A percentile compares a stretch with the other conserved stretches of the same genome.
These are phyloP conservation scores for Homalodisca vitripennis DNA, from an alignment of 1,140 invertebrate species.

Conservation along the genomic window DNA sequence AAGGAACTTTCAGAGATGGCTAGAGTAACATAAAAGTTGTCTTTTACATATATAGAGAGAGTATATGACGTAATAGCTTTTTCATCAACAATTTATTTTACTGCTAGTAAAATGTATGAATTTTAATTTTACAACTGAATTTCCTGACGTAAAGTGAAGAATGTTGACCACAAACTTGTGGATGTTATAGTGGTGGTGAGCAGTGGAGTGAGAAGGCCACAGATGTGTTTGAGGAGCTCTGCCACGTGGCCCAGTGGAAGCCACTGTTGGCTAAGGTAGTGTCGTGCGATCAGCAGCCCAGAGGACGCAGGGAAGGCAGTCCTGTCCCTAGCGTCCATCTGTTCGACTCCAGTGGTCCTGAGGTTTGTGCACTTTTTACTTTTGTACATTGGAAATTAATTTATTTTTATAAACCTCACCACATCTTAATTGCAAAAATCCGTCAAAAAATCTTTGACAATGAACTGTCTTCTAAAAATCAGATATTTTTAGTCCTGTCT, in stretches of 20 bases:
- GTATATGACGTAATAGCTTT: too few relatives aligned
- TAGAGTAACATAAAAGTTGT: too few relatives aligned
- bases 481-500: too few relatives aligned
- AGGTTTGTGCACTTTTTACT: conserved; percentile 29
- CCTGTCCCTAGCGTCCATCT: conserved; percentile 44
- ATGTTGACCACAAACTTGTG: background rate
- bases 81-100: too few relatives aligned
- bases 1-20: too few relatives aligned
- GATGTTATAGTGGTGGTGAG: conserved; percentile 42
- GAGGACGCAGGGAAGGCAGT: conserved; percentile 34
- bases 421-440: background rate
- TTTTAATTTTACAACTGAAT: too few relatives aligned
- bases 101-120: too few relatives aligned
- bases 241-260: conserved; percentile 65
- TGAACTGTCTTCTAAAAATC: too few relatives aligned
- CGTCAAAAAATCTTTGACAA: too few relatives aligned
- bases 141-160: background rate
- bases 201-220: conserved; percentile 65
- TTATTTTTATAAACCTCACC: background rate
- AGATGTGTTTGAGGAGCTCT: conserved; percentile 68
- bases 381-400: background rate
- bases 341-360: conserved; percentile 43
- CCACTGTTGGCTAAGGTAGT: conserved; percentile 64
- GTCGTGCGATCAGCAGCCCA: conserved; percentile 56
- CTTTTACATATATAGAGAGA: too few relatives aligned